These are phyloP conservation scores for Miniopterus natalensis DNA, from an alignment of 2,113 vertebrate genomes.

Conservation along the genomic window DNA sequence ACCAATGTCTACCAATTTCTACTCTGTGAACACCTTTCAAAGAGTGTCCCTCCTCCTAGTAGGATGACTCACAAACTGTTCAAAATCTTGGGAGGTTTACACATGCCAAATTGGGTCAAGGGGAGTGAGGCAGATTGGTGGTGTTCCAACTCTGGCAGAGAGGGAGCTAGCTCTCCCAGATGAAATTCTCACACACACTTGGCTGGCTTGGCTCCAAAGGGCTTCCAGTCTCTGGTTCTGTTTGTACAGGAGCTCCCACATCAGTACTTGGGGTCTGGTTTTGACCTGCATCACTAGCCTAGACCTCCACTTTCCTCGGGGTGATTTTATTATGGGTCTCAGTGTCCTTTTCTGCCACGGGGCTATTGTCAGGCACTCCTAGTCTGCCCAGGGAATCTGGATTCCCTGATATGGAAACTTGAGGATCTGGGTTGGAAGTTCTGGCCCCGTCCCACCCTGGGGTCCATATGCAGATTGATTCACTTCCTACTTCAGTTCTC, in stretches of 20 bases:
- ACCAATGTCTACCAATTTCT: conserved; percentile 25
- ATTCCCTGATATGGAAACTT: background rate
- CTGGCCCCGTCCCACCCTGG: background rate
- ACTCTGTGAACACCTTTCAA: background rate
- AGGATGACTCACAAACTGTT: background rate
- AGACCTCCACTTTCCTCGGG: background rate
- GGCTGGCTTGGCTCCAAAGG: background rate
- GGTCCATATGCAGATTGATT: background rate
- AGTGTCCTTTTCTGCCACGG: background rate
- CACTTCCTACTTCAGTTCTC: background rate
- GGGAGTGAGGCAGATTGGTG: background rate
- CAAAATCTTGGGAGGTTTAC: background rate
- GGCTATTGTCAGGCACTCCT: background rate
- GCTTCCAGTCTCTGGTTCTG: background rate
- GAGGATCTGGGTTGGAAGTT: background rate
- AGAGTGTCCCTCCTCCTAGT: background rate
- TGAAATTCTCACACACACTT: background rate
- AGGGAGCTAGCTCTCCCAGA: background rate
- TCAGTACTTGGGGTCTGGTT: background rate
- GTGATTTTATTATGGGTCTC: background rate
- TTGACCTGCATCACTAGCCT: background rate
- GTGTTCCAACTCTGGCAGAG: background rate
- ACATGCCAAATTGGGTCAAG: background rate
- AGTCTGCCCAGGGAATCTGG: background rate
- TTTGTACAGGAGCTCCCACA: background rate